These are phyloP conservation scores for Butorides virescens DNA, from an alignment of 2,113 vertebrate species.

Conservation along the genomic window DNA sequence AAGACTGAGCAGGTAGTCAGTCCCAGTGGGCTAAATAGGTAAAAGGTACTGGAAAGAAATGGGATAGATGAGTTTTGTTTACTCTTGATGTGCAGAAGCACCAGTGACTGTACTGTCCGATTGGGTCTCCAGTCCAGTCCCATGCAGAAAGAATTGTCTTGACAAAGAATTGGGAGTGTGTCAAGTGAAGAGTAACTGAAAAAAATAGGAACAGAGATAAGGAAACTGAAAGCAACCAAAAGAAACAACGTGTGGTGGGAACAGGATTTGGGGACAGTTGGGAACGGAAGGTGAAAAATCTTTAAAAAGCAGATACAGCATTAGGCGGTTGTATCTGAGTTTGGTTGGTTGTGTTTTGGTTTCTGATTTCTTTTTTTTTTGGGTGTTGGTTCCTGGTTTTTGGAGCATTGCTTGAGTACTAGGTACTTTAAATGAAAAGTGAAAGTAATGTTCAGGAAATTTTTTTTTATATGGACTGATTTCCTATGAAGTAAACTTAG, in stretches of 20 bases:
- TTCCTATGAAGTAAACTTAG: neutral
- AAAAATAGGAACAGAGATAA: neutral
- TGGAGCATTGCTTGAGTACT: neutral
- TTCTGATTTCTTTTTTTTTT: neutral
- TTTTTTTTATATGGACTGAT: neutral
- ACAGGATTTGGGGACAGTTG: neutral
- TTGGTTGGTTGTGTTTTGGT: neutral
- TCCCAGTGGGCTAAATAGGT: neutral
- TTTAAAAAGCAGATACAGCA: neutral
- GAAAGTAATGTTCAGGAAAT: neutral
- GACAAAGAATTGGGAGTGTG: neutral
- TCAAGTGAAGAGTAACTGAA: neutral
- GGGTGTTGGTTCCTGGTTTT: neutral
- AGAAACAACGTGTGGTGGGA: accelerated
- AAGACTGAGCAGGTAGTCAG: accelerated
- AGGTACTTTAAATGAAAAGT: neutral
- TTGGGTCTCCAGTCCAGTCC: neutral
- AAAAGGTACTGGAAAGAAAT: neutral
- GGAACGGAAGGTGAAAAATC: neutral
- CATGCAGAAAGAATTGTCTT: neutral
- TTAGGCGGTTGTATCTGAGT: neutral
- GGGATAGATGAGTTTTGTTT: neutral
- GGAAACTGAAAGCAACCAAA: neutral
- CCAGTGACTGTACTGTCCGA: accelerated
- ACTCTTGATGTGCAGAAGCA: neutral